These are phyloP conservation scores for Sarcophaga carnaria DNA, from an alignment of 2,888 invertebrate species.

Conservation along the genomic window DNA sequence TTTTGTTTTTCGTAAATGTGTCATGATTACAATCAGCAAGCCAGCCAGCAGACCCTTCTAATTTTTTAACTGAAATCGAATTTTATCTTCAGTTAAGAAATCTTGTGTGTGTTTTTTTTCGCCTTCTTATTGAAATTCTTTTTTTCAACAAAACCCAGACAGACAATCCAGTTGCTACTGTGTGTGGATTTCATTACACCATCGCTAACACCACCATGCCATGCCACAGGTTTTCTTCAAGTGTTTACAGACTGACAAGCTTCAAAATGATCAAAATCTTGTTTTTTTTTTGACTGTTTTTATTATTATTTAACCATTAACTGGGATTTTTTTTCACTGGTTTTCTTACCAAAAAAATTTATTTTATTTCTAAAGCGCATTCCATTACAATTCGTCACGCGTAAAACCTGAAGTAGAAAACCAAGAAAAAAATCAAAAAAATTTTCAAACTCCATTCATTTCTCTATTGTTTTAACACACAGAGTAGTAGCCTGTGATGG, in stretches of 20 bases:
- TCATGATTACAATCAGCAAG: not conserved
- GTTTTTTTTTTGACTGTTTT: not conserved
- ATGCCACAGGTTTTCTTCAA: not conserved
- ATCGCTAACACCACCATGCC: not conserved
- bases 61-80: not conserved
- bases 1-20: not conserved
- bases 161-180: slow-evolving; percentile 21
- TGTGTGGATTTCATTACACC: slow-evolving; percentile 24
- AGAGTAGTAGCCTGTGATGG: not conserved
- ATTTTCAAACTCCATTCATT: not conserved
- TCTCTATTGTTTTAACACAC: slow-evolving; percentile 35
- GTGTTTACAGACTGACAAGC: not conserved
- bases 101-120: slow-evolving; percentile 14
- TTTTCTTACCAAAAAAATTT: not conserved
- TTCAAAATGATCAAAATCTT: not conserved
- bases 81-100: slow-evolving; percentile 51
- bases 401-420: slow-evolving; percentile 26
- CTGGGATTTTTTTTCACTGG: not conserved
- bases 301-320: not conserved
- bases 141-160: slow-evolving; percentile 18
- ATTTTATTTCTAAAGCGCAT: slow-evolving; percentile 54
- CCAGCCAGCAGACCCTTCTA: not conserved
- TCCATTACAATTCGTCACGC: slow-evolving; percentile 72
- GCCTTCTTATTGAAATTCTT: not conserved
- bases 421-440: not conserved